Percentiles rank a stretch among this genome's conserved stretches.
Evolutionary conservation across 2,113 vertebrate species (phyloP).

Genomic region (Ctenomys sociabilis): DNA sequence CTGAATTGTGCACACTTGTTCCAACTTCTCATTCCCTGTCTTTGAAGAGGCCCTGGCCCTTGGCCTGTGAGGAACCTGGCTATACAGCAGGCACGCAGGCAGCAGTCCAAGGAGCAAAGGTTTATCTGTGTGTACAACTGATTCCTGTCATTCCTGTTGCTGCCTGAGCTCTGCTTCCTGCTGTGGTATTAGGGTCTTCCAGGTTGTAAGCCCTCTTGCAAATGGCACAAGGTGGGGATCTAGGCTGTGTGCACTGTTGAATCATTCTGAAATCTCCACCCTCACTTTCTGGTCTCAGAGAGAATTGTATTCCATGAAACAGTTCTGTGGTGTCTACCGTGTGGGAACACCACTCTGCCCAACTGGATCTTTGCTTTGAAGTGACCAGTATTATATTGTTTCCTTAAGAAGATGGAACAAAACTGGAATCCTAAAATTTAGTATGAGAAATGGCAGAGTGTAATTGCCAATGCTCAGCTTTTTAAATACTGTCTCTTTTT

Average conservation of each 20-base stretch:
- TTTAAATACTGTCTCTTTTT: constrained; percentile 35
- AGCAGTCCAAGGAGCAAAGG: neutral
- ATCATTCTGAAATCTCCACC: neutral
- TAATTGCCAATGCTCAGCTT: neutral
- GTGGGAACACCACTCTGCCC: too few relatives aligned
- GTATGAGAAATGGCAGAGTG: neutral
- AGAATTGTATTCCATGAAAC: neutral
- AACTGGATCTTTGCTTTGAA: neutral
- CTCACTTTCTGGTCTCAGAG: neutral
- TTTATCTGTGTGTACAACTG: neutral
- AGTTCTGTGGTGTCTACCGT: neutral
- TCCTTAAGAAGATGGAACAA: neutral
- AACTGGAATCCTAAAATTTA: neutral
- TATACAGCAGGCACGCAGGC: neutral
- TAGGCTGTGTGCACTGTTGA: neutral
- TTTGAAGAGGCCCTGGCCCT: neutral
- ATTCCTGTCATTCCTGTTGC: neutral
- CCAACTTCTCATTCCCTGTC: neutral
- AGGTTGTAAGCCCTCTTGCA: neutral
- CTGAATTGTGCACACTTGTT: neutral
- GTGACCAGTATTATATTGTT: neutral
- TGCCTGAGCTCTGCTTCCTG: neutral
- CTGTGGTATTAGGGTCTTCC: neutral
- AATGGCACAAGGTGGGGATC: neutral
- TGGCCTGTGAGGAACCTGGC: neutral